Percentiles rank a stretch among this genome's conserved stretches.
phyloP scores from a whole-genome alignment of 2,113 vertebrate species.

The Mirounga angustirostris region DNA sequence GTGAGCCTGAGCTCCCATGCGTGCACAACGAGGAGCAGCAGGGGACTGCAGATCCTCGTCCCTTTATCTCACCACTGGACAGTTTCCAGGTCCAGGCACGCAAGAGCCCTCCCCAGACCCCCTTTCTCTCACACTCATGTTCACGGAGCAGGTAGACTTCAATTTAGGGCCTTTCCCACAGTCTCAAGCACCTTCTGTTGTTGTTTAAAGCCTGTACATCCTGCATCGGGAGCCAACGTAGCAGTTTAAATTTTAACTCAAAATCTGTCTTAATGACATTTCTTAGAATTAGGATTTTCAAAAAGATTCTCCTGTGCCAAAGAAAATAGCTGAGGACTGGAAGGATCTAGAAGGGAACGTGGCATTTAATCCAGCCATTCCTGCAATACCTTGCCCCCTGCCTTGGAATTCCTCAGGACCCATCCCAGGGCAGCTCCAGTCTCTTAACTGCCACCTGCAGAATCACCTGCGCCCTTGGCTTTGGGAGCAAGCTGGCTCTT shows the following conservation, averaged over 20 bases:
- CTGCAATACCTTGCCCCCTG: neutral
- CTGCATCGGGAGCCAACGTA: neutral
- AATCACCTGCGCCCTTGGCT: neutral
- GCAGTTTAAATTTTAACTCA: neutral
- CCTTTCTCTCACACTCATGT: neutral
- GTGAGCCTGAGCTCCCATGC: accelerated
- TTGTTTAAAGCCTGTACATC: neutral
- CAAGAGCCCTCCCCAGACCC: too few species aligned
- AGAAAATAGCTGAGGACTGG: neutral
- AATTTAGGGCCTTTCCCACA: neutral
- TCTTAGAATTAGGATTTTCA: neutral
- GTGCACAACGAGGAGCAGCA: accelerated
- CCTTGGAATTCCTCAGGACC: neutral
- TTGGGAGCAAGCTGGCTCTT: neutral
- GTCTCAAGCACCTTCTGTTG: too few species aligned
- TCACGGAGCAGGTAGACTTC: neutral
- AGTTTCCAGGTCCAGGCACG: too few species aligned
- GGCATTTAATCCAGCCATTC: neutral
- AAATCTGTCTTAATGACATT: neutral
- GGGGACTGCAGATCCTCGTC: accelerated
- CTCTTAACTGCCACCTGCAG: neutral
- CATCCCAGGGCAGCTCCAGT: neutral
- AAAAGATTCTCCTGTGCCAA: neutral
- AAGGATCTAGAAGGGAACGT: neutral
- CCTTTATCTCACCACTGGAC: accelerated